Conservation (phyloP, 2,888 invertebrate genomes). For the Oligia strigilis region DNA sequence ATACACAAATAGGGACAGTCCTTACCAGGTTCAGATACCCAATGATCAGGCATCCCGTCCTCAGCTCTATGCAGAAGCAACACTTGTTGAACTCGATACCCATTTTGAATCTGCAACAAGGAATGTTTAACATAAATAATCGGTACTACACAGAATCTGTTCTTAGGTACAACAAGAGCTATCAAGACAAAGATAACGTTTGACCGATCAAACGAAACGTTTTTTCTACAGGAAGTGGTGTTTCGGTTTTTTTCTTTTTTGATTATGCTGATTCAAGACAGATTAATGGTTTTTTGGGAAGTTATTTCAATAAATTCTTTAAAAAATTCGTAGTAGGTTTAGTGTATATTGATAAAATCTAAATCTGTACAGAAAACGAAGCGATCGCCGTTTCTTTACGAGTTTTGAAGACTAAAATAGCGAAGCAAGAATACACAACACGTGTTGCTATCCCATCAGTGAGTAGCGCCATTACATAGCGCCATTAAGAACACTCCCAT, state of each 20-base stretch:
- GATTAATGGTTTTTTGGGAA: neutral
- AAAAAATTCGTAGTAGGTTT: neutral
- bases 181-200: no score
- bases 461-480: constrained; percentile 14
- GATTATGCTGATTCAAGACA: no score
- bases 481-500: constrained; percentile 40
- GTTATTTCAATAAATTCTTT: neutral
- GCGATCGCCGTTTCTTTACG: neutral
- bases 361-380: neutral
- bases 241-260: no score
- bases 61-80: constrained; percentile 76
- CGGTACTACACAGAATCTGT: neutral
- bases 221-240: neutral
- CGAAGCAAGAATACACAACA: constrained; percentile 6
- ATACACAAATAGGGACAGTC: neutral
- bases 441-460: constrained; percentile 1
- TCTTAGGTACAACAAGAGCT: neutral
- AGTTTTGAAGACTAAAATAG: constrained; percentile 20
- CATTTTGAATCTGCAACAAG: constrained; percentile 69
- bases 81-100: constrained; percentile 68
- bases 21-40: constrained; percentile 76
- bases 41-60: constrained; percentile 76
- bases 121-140: neutral
- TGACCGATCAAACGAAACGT: neutral
- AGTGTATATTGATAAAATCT: neutral